Evolutionary conservation across 2,888 invertebrate species (phyloP), one percentile per base, ranked within the genome.

Genomic region (Fragum sueziense): DNA sequence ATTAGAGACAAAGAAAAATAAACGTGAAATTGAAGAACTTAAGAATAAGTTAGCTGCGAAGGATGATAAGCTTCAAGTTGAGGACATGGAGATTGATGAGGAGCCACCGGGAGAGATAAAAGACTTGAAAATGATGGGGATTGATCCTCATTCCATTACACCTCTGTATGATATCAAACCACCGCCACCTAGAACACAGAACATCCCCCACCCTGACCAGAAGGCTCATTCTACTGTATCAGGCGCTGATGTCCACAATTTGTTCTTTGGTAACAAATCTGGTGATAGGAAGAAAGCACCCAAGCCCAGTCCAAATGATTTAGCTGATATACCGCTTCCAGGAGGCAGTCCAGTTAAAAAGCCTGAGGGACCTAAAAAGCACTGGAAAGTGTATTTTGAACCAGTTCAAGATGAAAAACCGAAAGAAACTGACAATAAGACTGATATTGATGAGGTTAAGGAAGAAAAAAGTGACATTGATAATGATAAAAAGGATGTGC

Each of bases 111-210:
- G 33, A 14, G 33, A 52, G 2, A 84, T 78, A 62, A 70, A 84
- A 34, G 88, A 88, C 17, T 75, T 87, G 80, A 84, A 82, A 71
- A 76, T 87, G 67, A 62, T 88, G 52, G 88, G 85, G 9, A 87
- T 88, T 52, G 87, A 88, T 41, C 80, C 83, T 22, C 70, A 70
- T 17, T 74, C 80, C 14, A 71, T 61, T 47, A 47, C 27, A 37
- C 85, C 80, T 27, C 34, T 87, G 3, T 85, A 79, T 52, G 76
- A 74, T 9, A 75, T 80, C n/a, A 82, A 79, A 54, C 83, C 85
- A 27, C 88, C 87, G 29, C 88, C 88, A 34, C 87, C 88, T 71
- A 65, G 27, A 33, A 75, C 81, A 51, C 77, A 81, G 29, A 81
- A 81, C 65, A 69, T 81, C 52, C 77, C 74, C 33, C 62, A 68